These are phyloP conservation scores for Drosophila auraria DNA, from an alignment of 1,140 invertebrate genomes.

Conservation along the genomic window DNA sequence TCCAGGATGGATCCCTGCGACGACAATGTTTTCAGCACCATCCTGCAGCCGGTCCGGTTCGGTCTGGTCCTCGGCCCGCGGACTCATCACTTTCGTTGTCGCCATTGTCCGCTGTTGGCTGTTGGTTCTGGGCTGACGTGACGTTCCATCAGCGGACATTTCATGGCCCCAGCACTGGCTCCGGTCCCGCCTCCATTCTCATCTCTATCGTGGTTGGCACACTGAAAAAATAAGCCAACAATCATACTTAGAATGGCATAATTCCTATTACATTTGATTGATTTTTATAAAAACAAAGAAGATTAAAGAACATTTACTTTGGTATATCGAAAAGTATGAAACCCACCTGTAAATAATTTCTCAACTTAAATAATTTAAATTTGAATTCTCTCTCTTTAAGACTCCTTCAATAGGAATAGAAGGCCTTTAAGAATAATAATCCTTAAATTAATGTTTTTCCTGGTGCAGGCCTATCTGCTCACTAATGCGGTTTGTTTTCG, in stretches of 20 bases:
- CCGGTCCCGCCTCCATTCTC: conserved; percentile 4
- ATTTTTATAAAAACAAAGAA: too few relatives aligned
- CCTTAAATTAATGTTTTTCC: not conserved
- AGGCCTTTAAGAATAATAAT: not conserved
- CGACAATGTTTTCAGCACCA: conserved; percentile 69
- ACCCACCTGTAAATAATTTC: too few relatives aligned
- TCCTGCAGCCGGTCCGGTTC: conserved; percentile 4
- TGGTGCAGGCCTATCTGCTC: conserved; percentile 41
- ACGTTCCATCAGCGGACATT: conserved; percentile 62
- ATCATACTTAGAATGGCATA: not conserved
- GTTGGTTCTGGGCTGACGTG: conserved; percentile 34
- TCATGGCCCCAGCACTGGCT: conserved; percentile 8
- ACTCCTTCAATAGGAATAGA: not conserved
- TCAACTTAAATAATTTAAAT: too few relatives aligned
- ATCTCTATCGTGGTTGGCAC: not conserved
- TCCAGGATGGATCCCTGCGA: conserved; percentile 39
- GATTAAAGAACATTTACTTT: not conserved
- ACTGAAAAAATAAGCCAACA: conserved; percentile 1
- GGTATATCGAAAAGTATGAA: not conserved
- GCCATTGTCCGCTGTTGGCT: conserved; percentile 55
- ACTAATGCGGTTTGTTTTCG: conserved; percentile 80
- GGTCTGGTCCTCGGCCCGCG: conserved; percentile 1
- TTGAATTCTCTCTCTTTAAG: not conserved
- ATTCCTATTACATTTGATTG: too few relatives aligned
- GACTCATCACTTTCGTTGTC: conserved; percentile 64